Conservation (phyloP, 2,797 vertebrate genomes). For the Tragopan temminckii region DNA sequence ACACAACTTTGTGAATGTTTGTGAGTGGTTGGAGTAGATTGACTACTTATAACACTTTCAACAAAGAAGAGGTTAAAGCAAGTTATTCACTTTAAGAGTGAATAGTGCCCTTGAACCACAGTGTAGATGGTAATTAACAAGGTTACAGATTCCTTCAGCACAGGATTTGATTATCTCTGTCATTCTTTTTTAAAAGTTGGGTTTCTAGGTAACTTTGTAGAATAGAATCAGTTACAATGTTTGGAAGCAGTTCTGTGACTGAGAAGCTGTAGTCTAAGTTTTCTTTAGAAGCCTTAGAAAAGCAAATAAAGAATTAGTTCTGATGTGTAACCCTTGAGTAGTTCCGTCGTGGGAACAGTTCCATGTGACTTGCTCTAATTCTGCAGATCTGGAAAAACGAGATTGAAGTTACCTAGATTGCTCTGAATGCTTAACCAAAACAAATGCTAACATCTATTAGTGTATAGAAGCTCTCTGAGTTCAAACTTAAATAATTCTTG, state of each 20-base stretch:
- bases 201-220: neutral
- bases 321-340: neutral
- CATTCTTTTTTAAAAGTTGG: neutral
- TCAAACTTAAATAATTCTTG: neutral
- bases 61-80: neutral
- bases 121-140: neutral
- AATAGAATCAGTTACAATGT: neutral
- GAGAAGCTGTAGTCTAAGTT: neutral
- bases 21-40: neutral
- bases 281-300: neutral
- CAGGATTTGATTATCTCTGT: neutral
- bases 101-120: neutral
- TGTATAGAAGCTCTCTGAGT: no score
- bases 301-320: neutral
- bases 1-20: neutral
- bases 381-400: neutral
- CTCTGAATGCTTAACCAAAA: neutral
- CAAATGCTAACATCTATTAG: neutral
- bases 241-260: neutral
- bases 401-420: neutral
- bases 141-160: neutral
- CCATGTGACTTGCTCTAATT: neutral
- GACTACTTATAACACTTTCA: neutral
- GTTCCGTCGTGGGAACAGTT: neutral
- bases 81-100: neutral